phyloP scores from a whole-genome alignment of 2,888 invertebrate species.

The Diachrysia chrysitis region DNA sequence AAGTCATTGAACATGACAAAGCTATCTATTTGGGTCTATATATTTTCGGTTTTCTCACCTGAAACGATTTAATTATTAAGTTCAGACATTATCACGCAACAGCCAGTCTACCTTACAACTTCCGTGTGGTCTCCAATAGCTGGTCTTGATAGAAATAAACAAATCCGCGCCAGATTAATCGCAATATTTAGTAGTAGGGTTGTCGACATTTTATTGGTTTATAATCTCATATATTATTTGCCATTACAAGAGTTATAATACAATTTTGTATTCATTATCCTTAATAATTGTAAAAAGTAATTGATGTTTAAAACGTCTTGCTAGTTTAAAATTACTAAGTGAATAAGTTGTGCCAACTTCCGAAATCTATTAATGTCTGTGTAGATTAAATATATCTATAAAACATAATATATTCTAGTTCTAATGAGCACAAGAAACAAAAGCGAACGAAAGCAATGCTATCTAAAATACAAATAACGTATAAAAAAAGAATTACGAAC shows the following conservation, averaged over 20 bases:
- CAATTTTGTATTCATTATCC: not conserved
- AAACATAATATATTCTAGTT: too few relatives aligned
- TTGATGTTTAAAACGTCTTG: too few relatives aligned
- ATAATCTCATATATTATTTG: too few relatives aligned
- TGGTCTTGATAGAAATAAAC: slow-evolving; percentile 24
- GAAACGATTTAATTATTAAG: not conserved
- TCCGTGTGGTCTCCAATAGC: slow-evolving; percentile 22
- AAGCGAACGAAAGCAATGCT: too few relatives aligned
- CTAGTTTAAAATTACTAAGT: too few relatives aligned
- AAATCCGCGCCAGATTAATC: slow-evolving; percentile 20
- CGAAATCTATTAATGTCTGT: not conserved
- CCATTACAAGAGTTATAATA: too few relatives aligned
- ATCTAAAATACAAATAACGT: not conserved
- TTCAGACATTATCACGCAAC: not conserved
- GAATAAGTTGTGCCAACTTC: too few relatives aligned
- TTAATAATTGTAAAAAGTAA: not conserved
- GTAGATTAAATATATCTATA: not conserved
- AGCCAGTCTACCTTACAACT: slow-evolving; percentile 20
- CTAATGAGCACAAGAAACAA: too few relatives aligned
- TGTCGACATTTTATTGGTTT: too few relatives aligned
- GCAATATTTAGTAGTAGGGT: slow-evolving; percentile 16
- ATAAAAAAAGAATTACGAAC: not conserved
- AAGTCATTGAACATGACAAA: too few relatives aligned
- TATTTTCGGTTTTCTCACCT: too few relatives aligned
- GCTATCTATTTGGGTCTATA: too few relatives aligned